Conservation (phyloP, 2,888 invertebrate genomes). For the Cylindroiulus punctatus region DNA sequence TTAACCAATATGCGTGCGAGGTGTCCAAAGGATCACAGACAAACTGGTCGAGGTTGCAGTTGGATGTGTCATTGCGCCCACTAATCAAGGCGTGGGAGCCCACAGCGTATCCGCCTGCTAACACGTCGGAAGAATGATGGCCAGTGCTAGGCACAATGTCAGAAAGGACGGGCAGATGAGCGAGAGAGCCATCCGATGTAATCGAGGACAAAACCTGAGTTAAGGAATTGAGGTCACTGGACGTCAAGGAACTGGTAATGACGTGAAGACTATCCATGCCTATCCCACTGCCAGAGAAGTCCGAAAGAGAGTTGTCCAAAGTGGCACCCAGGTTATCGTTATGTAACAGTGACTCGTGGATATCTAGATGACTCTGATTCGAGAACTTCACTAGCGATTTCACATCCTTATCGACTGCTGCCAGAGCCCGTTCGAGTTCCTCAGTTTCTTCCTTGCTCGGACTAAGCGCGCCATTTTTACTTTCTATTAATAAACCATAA, state of each 20-base stretch:
- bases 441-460: slow-evolving; percentile 85
- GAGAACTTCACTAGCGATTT: slow-evolving; percentile 63
- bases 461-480: slow-evolving; percentile 77
- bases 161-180: slow-evolving; percentile 52
- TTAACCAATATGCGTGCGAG: slow-evolving; percentile 51
- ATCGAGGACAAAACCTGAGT: slow-evolving; percentile 58
- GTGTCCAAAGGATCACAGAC: slow-evolving; percentile 52
- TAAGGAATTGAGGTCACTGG: slow-evolving; percentile 58
- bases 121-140: slow-evolving; percentile 18
- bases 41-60: slow-evolving; percentile 50
- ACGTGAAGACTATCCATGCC: slow-evolving; percentile 57
- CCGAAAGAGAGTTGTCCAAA: slow-evolving; percentile 56
- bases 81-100: slow-evolving; percentile 48
- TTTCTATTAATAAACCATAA: slow-evolving; percentile 66
- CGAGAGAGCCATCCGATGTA: slow-evolving; percentile 54
- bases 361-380: slow-evolving; percentile 59
- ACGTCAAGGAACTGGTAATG: slow-evolving; percentile 58
- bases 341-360: slow-evolving; percentile 57
- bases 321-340: slow-evolving; percentile 55
- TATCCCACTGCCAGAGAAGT: slow-evolving; percentile 53
- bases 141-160: slow-evolving; percentile 49
- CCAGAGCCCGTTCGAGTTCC: slow-evolving; percentile 85
- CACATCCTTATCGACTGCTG: slow-evolving; percentile 74
- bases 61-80: slow-evolving; percentile 31
- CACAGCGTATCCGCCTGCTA: slow-evolving; percentile 49